Percentiles rank a stretch among this genome's conserved stretches.
These are phyloP conservation scores for Drosophila parthenogenetica DNA, from an alignment of 2,888 invertebrate genomes.

Conservation along the genomic window DNA sequence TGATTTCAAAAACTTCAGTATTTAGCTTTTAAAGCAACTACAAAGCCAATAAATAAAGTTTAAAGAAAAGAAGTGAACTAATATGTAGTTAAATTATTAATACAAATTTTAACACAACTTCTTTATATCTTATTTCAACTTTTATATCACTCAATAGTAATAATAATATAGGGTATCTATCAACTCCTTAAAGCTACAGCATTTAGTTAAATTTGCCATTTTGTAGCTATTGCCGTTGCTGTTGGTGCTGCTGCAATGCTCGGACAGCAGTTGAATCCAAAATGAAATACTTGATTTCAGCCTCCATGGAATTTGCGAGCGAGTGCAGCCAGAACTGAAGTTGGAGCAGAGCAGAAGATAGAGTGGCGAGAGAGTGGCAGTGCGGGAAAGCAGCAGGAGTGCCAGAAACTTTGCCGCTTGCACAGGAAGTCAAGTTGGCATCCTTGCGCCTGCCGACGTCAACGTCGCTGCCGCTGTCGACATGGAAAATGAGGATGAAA, in stretches of 20 bases:
- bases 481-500: constrained; percentile 19
- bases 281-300: constrained; percentile 82
- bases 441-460: constrained; percentile 40
- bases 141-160: too few species aligned
- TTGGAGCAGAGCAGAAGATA: constrained; percentile 6
- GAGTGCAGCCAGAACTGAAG: constrained; percentile 53
- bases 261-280: constrained; percentile 79
- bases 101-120: too few species aligned
- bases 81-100: too few species aligned
- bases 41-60: too few species aligned
- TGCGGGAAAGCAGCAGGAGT: constrained; percentile 26
- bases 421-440: constrained; percentile 78
- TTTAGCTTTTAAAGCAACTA: too few species aligned
- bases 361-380: background rate
- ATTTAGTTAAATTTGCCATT: constrained; percentile 60
- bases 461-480: constrained; percentile 3
- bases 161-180: constrained; percentile 58
- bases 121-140: too few species aligned
- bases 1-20: too few species aligned
- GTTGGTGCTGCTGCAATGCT: constrained; percentile 65
- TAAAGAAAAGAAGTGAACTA: too few species aligned
- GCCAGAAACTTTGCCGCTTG: constrained; percentile 69
- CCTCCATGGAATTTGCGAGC: constrained; percentile 72
- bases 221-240: constrained; percentile 53
- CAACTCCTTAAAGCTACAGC: constrained; percentile 3